phyloP scores from a whole-genome alignment of 1,140 invertebrate genomes.

The Zaprionus ghesquierei region DNA sequence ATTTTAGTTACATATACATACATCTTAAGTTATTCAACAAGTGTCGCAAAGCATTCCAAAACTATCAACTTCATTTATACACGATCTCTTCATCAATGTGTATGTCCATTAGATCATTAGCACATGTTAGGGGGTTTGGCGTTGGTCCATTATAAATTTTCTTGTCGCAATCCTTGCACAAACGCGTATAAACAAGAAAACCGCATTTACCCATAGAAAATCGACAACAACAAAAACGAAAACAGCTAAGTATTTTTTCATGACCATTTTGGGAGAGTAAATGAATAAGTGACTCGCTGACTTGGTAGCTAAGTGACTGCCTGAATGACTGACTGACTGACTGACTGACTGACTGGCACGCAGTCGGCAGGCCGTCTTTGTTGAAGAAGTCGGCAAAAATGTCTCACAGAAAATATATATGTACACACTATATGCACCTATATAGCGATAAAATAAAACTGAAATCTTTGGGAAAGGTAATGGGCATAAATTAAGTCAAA shows the following conservation, averaged over 20 bases:
- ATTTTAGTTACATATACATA: too few species aligned
- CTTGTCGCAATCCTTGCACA: conserved; percentile 19
- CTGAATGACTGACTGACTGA: conserved; percentile 36
- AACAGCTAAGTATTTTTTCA: conserved; percentile 48
- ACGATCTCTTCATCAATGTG: not conserved
- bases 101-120: not conserved
- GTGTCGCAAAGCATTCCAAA: not conserved
- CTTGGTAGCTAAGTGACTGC: conserved; percentile 36
- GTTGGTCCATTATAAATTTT: not conserved
- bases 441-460: conserved; percentile 16
- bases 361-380: conserved; percentile 23
- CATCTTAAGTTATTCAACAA: too few species aligned
- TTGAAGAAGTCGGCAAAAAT: conserved; percentile 33
- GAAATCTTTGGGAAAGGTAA: conserved; percentile 31
- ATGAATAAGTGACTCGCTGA: conserved; percentile 52
- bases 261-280: conserved; percentile 62
- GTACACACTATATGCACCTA: not conserved
- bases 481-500: conserved; percentile 40
- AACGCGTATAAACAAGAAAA: conserved; percentile 61
- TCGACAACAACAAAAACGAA: conserved; percentile 19
- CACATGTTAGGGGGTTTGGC: not conserved
- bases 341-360: conserved; percentile 43
- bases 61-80: not conserved
- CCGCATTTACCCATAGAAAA: conserved; percentile 61
- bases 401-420: conserved; percentile 28